Evolutionary conservation across 2,888 invertebrate species (phyloP).

Genomic region (Agrotis puta): DNA sequence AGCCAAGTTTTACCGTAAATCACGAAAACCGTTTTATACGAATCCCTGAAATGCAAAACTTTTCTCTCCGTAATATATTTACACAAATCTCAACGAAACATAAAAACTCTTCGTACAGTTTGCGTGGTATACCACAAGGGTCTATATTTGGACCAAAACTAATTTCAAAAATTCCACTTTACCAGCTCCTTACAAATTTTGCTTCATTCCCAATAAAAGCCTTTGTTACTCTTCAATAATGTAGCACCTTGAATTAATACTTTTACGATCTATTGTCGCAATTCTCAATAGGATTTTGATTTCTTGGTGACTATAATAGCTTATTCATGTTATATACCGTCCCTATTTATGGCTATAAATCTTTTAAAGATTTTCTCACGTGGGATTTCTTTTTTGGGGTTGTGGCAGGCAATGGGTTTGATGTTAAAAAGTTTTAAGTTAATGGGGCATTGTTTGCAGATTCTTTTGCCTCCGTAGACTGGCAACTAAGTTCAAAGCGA

Average conservation of each 20-base stretch:
- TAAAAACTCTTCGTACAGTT: slow-evolving; percentile 8
- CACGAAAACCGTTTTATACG: background rate
- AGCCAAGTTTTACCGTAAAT: slow-evolving; percentile 4
- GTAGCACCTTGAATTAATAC: slow-evolving; percentile 44
- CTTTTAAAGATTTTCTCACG: slow-evolving; percentile 38
- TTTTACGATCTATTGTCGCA: slow-evolving; percentile 61
- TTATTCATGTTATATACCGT: slow-evolving; percentile 34
- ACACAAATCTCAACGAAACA: slow-evolving; percentile 3
- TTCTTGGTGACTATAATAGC: slow-evolving; percentile 39
- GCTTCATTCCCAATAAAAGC: slow-evolving; percentile 7
- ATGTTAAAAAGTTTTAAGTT: background rate
- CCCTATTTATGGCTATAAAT: slow-evolving; percentile 31
- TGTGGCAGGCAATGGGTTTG: background rate
- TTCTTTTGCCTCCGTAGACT: background rate
- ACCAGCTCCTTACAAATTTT: background rate
- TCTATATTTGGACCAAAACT: slow-evolving; percentile 16
- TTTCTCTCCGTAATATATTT: slow-evolving; percentile 3
- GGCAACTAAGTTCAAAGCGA: background rate
- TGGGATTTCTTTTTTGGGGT: slow-evolving; percentile 5
- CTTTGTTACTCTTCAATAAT: slow-evolving; percentile 40
- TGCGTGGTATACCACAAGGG: slow-evolving; percentile 12
- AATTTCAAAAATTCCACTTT: slow-evolving; percentile 2
- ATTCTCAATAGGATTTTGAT: slow-evolving; percentile 51
- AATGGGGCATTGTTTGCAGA: background rate
- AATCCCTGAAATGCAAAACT: slow-evolving; percentile 18